A percentile compares a stretch with the other conserved stretches of the same genome.
Evolutionary conservation across 2,888 invertebrate species (phyloP).

Genomic region (Amphimallon solstitiale): DNA sequence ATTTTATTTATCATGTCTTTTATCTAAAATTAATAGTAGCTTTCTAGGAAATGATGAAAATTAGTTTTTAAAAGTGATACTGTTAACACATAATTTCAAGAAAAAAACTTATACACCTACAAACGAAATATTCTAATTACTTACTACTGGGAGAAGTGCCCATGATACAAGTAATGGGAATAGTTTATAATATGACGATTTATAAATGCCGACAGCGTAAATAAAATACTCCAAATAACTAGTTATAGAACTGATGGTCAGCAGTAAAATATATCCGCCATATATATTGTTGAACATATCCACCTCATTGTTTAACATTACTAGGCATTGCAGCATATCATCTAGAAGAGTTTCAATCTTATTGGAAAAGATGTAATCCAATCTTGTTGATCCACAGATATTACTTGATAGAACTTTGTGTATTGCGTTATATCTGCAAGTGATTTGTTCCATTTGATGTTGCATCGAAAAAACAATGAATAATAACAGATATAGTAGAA

Average conservation of each 20-base stretch:
- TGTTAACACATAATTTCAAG: no score
- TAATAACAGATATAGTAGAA: background rate
- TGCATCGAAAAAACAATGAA: background rate
- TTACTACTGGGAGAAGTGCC: background rate
- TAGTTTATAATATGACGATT: background rate
- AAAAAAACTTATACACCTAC: no score
- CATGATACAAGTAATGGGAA: background rate
- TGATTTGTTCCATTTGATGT: constrained; percentile 3
- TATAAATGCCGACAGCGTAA: background rate
- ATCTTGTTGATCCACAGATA: background rate
- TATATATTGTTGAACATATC: background rate
- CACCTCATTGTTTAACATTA: background rate
- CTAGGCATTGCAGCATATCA: background rate
- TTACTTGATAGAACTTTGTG: background rate
- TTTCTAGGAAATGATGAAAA: no score
- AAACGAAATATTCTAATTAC: no score
- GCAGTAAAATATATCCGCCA: background rate
- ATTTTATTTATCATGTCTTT: no score
- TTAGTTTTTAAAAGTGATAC: no score
- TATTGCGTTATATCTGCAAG: background rate
- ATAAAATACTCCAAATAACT: background rate
- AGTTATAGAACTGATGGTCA: constrained; percentile 1
- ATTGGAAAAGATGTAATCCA: background rate
- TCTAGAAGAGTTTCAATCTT: background rate
- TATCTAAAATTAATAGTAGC: no score